These are phyloP conservation scores for Eumerus sabulonum DNA, from an alignment of 2,888 invertebrate species.

Conservation along the genomic window DNA sequence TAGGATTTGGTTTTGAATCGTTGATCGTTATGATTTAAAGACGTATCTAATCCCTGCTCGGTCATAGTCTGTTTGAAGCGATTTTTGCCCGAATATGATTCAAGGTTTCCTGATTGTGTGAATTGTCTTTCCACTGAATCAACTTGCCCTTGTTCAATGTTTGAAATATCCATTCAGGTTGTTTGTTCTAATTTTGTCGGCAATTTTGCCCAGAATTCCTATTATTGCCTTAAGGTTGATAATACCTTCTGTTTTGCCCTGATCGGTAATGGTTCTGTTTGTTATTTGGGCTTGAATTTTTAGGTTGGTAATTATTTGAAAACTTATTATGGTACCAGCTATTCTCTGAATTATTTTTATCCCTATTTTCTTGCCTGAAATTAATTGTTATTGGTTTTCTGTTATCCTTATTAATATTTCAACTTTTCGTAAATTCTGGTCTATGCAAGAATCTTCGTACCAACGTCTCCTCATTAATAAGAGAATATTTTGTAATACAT, in stretches of 20 bases:
- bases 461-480: conserved; percentile 8
- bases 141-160: conserved; percentile 9
- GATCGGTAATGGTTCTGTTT: conserved; percentile 15
- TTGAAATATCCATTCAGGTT: conserved; percentile 13
- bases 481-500: conserved; percentile 5
- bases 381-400: conserved; percentile 6
- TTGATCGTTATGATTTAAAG: conserved; percentile 5
- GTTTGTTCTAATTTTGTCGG: conserved; percentile 2
- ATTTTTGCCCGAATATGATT: conserved; percentile 34
- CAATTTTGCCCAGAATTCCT: conserved; percentile 3
- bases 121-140: conserved; percentile 13
- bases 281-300: conserved; percentile 9
- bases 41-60: conserved; percentile 5
- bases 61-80: conserved; percentile 21
- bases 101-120: conserved; percentile 40
- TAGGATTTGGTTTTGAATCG: too few species aligned
- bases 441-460: conserved; percentile 2
- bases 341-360: neutral
- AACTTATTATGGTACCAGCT: neutral
- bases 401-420: too few species aligned
- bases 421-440: too few species aligned
- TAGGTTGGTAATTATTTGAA: conserved; percentile 7
- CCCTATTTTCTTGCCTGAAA: neutral
- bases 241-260: conserved; percentile 12
- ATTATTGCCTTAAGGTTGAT: conserved; percentile 21